These are phyloP conservation scores for Pterocles gutturalis DNA, from an alignment of 2,113 vertebrate species.

Conservation along the genomic window DNA sequence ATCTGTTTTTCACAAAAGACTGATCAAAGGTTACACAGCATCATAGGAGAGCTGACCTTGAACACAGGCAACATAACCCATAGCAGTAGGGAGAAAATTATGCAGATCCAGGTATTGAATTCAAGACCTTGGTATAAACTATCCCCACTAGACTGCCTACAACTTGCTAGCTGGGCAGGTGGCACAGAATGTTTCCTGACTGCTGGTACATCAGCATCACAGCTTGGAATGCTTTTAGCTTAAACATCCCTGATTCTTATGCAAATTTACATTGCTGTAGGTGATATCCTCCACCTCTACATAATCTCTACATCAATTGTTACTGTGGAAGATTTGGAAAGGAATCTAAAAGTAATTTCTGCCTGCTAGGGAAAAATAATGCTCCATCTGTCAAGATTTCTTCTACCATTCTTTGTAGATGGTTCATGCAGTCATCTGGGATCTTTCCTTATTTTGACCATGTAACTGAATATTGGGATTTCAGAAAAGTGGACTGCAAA, in stretches of 20 bases:
- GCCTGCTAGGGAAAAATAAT: not conserved
- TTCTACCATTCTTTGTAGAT: not conserved
- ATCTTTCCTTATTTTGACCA: not conserved
- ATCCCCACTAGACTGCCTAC: not conserved
- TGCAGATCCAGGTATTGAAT: not conserved
- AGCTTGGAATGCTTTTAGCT: not conserved
- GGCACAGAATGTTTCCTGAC: not conserved
- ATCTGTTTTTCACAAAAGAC: not conserved
- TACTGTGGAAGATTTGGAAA: not conserved
- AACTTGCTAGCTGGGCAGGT: not conserved
- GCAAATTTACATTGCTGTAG: not conserved
- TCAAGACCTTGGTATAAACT: not conserved
- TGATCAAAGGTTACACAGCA: not conserved
- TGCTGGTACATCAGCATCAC: not conserved
- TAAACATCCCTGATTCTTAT: not conserved
- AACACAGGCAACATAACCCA: not conserved
- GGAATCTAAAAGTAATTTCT: constrained; percentile 10
- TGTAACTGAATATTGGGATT: not conserved
- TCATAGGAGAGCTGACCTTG: not conserved
- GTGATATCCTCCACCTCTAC: not conserved
- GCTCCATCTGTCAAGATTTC: not conserved
- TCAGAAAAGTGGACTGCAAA: not conserved
- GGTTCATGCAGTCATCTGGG: not conserved
- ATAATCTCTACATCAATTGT: not conserved
- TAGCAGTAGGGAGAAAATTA: not conserved